A percentile compares a stretch with the other conserved stretches of the same genome.
These are phyloP conservation scores for Orthonychiurus folsomi DNA, from an alignment of 2,888 invertebrate genomes.

Conservation along the genomic window DNA sequence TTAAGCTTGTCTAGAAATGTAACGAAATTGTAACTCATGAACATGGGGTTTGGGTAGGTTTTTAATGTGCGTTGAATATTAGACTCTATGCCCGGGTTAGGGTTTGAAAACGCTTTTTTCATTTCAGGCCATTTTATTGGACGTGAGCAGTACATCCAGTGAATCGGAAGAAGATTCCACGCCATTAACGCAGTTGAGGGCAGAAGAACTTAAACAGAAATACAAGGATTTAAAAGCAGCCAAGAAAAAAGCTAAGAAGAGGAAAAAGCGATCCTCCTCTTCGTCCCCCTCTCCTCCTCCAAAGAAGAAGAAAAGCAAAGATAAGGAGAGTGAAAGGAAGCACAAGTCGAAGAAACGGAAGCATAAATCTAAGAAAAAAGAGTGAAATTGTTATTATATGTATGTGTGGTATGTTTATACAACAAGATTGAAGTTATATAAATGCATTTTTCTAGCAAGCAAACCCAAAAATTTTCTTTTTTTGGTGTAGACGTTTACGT, in stretches of 20 bases:
- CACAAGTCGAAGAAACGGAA: slow-evolving; percentile 3
- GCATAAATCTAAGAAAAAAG: neutral
- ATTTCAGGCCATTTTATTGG: slow-evolving; percentile 54
- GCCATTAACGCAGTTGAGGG: slow-evolving; percentile 68
- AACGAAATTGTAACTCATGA: too few relatives aligned
- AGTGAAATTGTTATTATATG: too few relatives aligned
- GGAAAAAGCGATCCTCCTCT: slow-evolving; percentile 32
- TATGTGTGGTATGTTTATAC: too few relatives aligned
- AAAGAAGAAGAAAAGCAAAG: slow-evolving; percentile 8
- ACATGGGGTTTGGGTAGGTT: too few relatives aligned
- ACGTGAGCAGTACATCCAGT: slow-evolving; percentile 89
- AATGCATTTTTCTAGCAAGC: too few relatives aligned
- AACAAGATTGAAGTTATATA: too few relatives aligned
- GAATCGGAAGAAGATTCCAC: slow-evolving; percentile 65
- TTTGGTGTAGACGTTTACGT: too few relatives aligned
- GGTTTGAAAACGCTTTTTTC: too few relatives aligned
- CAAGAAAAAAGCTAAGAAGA: slow-evolving; percentile 42
- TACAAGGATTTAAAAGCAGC: slow-evolving; percentile 41
- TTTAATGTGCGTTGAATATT: too few relatives aligned
- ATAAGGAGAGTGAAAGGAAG: neutral
- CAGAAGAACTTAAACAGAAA: slow-evolving; percentile 56
- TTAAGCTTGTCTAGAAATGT: too few relatives aligned
- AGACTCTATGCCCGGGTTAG: too few relatives aligned
- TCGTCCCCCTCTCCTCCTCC: neutral
- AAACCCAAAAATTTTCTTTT: too few relatives aligned